These are phyloP conservation scores for Apostichopus californicus DNA, from an alignment of 35 echinoderm and acorn worm genomes.

Conservation along the genomic window DNA sequence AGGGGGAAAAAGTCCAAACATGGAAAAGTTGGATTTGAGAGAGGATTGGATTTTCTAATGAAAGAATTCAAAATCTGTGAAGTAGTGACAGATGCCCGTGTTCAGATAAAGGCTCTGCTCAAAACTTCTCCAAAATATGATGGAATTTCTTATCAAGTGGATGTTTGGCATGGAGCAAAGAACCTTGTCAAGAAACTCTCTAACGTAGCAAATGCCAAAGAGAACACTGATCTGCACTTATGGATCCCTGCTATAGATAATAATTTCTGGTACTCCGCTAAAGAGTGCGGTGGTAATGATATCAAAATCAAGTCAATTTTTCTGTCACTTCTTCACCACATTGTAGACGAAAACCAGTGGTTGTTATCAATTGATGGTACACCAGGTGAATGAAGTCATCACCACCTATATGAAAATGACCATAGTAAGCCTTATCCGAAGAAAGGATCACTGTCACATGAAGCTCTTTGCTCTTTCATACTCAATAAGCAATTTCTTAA, in stretches of 20 bases:
- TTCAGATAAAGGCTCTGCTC: conserved; percentile 39
- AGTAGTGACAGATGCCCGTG: conserved; percentile 50
- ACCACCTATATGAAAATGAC: neutral
- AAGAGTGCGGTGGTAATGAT: conserved; percentile 17
- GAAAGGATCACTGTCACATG: conserved; percentile 15
- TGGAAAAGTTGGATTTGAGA: conserved; percentile 52
- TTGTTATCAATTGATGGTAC: conserved; percentile 27
- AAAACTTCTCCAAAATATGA: conserved; percentile 46
- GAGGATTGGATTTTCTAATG: conserved; percentile 59
- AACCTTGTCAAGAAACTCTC: conserved; percentile 58
- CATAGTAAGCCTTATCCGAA: neutral
- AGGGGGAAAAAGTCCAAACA: conserved; percentile 53
- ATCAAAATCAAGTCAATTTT: conserved; percentile 16
- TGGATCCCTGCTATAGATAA: conserved; percentile 62
- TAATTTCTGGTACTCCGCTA: conserved; percentile 58
- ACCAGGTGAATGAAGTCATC: conserved; percentile 47
- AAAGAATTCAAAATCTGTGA: neutral
- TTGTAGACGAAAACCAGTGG: conserved; percentile 62
- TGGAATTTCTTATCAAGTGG: conserved; percentile 43
- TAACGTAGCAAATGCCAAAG: conserved; percentile 1
- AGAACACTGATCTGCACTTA: conserved; percentile 48
- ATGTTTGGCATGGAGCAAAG: conserved; percentile 65
- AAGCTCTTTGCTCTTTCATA: conserved; percentile 4
- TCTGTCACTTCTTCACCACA: conserved; percentile 48
- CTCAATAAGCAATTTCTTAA: conserved; percentile 34